Evolutionary conservation across 2,888 invertebrate genomes (phyloP).

Genomic region (Girardia tigrina): DNA sequence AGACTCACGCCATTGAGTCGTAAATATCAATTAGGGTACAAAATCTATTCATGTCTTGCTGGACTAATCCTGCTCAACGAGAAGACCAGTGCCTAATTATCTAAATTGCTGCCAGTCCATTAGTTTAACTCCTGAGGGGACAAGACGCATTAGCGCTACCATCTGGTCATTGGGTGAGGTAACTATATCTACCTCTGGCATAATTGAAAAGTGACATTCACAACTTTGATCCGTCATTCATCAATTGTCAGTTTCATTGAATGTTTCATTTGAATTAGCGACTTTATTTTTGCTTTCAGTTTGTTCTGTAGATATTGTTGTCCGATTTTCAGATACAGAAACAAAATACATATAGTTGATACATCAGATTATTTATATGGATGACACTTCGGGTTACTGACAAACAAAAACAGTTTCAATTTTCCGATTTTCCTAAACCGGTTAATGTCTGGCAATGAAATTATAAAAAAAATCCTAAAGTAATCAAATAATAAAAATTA

Average conservation of each 20-base stretch:
- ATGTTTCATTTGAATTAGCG: conserved; percentile 23
- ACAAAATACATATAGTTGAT: neutral
- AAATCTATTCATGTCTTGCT: conserved; percentile 1
- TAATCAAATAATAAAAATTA: no score
- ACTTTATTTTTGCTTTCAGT: conserved; percentile 12
- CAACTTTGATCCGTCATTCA: conserved; percentile 23
- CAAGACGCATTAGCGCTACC: conserved; percentile 23
- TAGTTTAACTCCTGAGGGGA: conserved; percentile 18
- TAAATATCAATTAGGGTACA: conserved; percentile 20
- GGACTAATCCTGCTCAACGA: neutral
- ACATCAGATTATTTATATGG: neutral
- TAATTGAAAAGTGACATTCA: conserved; percentile 23
- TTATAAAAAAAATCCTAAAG: no score
- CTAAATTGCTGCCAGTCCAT: conserved; percentile 23
- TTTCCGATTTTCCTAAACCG: no score
- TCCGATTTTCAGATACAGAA: neutral
- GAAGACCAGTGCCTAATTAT: conserved; percentile 20
- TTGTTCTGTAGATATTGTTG: neutral
- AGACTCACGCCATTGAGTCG: conserved; percentile 16
- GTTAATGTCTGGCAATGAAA: no score
- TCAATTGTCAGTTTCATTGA: conserved; percentile 23
- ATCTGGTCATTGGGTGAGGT: conserved; percentile 1
- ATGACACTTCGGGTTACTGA: no score
- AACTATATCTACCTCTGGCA: conserved; percentile 8
- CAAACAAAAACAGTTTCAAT: no score